Conservation (phyloP, 2,888 invertebrate genomes). For the Tinea pellionella region DNA sequence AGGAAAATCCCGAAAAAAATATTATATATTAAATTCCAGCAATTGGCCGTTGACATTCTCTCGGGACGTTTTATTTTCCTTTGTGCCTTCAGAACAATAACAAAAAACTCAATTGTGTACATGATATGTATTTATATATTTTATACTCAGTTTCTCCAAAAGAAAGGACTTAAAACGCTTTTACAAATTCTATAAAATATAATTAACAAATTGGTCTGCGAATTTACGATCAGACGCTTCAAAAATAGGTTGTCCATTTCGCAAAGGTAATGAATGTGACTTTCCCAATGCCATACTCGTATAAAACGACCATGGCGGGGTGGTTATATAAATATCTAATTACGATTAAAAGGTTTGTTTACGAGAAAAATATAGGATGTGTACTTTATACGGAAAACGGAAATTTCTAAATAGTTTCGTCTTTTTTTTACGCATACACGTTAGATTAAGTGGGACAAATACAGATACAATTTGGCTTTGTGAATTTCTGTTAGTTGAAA, state of each 20-base stretch:
- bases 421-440: background rate
- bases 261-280: background rate
- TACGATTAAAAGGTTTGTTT: no score
- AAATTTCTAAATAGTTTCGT: background rate
- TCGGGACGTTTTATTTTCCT: background rate
- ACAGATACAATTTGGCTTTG: background rate
- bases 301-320: no score
- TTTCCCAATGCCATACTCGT: background rate
- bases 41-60: background rate
- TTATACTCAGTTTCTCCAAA: no score
- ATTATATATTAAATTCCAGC: no score
- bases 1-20: no score
- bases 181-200: background rate
- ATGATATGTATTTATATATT: no score
- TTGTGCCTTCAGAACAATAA: constrained; percentile 5
- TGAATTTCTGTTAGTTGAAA: background rate
- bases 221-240: background rate
- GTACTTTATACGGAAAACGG: no score
- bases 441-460: background rate
- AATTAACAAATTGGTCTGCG: no score
- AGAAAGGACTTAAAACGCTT: no score
- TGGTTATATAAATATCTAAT: no score
- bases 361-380: no score
- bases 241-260: background rate
- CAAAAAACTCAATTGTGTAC: no score